A percentile compares a stretch with the other conserved stretches of the same genome.
Evolutionary conservation across 1,140 invertebrate species (phyloP).

Genomic region (Drosophila fuyamai): DNA sequence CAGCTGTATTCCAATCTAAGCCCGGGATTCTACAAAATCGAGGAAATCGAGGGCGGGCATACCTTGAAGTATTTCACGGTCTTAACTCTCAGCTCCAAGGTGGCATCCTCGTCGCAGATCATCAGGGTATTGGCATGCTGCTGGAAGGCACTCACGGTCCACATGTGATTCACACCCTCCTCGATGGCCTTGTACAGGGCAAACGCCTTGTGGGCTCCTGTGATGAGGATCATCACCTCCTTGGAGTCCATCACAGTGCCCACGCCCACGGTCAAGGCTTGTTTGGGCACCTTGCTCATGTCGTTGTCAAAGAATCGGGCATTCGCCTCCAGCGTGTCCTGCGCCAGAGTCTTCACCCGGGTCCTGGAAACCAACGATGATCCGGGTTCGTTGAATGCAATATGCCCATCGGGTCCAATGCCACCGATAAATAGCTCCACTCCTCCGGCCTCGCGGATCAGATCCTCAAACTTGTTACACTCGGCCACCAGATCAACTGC

Average conservation of each 20-base stretch:
- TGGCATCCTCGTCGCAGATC: constrained; percentile 99
- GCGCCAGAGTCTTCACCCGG: constrained; percentile 97
- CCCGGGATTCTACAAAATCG: constrained; percentile 4
- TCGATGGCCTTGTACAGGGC: constrained; percentile 98
- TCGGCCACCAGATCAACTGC: constrained; percentile 94
- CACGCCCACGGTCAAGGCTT: constrained; percentile 98
- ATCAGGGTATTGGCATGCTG: constrained; percentile 96
- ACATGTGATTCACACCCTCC: constrained; percentile 98
- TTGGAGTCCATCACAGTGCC: constrained; percentile 99
- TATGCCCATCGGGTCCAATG: constrained; percentile 93
- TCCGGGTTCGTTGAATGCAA: constrained; percentile 99
- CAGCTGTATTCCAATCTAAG: background rate
- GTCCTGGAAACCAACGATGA: constrained; percentile 97
- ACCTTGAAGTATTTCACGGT: constrained; percentile 99
- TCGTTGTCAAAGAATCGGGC: constrained; percentile 99
- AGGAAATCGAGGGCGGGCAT: constrained; percentile 51
- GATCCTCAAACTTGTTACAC: constrained; percentile 94
- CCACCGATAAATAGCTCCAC: constrained; percentile 98
- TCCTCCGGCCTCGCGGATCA: constrained; percentile 95
- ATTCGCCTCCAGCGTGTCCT: constrained; percentile 98
- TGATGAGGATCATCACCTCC: constrained; percentile 99
- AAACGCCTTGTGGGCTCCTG: constrained; percentile 98
- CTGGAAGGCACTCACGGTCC: constrained; percentile 99
- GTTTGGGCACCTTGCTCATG: constrained; percentile 94
- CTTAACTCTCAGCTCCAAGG: constrained; percentile 97